A percentile compares a stretch with the other conserved stretches of the same genome.
Evolutionary conservation across 2,113 vertebrate species (phyloP).

Genomic region (Chaenogobius annularis): DNA sequence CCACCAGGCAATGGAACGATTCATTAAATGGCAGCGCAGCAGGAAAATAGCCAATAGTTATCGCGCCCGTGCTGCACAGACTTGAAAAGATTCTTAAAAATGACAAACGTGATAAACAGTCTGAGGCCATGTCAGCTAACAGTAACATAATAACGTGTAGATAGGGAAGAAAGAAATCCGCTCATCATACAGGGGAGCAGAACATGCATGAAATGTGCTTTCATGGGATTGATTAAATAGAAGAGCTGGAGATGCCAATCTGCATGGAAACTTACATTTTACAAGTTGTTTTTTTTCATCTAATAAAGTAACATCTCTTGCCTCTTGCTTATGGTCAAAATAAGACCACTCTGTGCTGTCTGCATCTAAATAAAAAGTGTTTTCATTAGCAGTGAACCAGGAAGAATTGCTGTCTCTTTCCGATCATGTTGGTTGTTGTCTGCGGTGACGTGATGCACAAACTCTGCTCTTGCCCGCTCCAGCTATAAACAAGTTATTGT

Average conservation of each 20-base stretch:
- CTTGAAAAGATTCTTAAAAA: slow-evolving; percentile 63
- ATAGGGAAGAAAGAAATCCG: slow-evolving; percentile 17
- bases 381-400: too few relatives aligned
- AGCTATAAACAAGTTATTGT: too few relatives aligned
- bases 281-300: too few relatives aligned
- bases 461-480: too few relatives aligned
- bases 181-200: slow-evolving; percentile 9
- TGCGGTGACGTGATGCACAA: too few relatives aligned
- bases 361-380: too few relatives aligned
- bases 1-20: slow-evolving; percentile 74
- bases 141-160: slow-evolving; percentile 32
- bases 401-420: too few relatives aligned
- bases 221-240: slow-evolving; percentile 27
- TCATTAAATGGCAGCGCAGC: slow-evolving; percentile 75
- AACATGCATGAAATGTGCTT: slow-evolving; percentile 23
- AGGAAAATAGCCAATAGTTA: slow-evolving; percentile 72
- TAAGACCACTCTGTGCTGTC: too few relatives aligned
- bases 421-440: too few relatives aligned
- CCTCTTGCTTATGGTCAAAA: too few relatives aligned
- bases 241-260: slow-evolving; percentile 36
- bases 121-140: slow-evolving; percentile 49
- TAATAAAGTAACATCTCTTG: too few relatives aligned
- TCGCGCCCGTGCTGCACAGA: slow-evolving; percentile 57
- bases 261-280: slow-evolving; percentile 17
- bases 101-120: slow-evolving; percentile 56